Conservation (phyloP, 2,113 vertebrate species). For the Alectura lathami region DNA sequence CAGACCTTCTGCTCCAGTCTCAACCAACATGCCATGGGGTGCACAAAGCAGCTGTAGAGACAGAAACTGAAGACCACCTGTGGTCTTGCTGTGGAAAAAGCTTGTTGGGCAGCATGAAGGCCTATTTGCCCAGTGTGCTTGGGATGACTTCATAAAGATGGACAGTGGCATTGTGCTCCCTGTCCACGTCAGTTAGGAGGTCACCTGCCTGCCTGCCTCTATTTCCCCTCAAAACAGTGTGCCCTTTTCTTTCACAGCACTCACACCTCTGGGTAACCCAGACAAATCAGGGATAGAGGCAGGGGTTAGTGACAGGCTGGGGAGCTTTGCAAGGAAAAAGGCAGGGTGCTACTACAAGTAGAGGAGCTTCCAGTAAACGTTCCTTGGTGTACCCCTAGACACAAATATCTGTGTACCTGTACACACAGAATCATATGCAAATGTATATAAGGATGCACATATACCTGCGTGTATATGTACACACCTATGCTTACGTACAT, state of each 20-base stretch:
- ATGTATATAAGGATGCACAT: neutral
- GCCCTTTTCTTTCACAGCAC: neutral
- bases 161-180: neutral
- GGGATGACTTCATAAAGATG: accelerated
- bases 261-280: neutral
- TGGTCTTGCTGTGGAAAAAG: neutral
- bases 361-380: neutral
- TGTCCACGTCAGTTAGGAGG: neutral
- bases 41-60: neutral
- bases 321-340: neutral
- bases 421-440: neutral
- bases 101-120: neutral
- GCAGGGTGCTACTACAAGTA: neutral
- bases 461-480: neutral
- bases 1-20: neutral
- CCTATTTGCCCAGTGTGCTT: neutral
- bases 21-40: neutral
- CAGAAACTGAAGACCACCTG: accelerated
- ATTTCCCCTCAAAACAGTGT: neutral
- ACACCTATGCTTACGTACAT: neutral
- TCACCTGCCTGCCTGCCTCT: neutral
- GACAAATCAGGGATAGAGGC: neutral
- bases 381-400: neutral
- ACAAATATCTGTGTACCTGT: neutral
- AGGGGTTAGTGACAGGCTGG: neutral